Evolutionary conservation across 2,113 vertebrate species (phyloP).

Genomic region (Ondatra zibethicus): DNA sequence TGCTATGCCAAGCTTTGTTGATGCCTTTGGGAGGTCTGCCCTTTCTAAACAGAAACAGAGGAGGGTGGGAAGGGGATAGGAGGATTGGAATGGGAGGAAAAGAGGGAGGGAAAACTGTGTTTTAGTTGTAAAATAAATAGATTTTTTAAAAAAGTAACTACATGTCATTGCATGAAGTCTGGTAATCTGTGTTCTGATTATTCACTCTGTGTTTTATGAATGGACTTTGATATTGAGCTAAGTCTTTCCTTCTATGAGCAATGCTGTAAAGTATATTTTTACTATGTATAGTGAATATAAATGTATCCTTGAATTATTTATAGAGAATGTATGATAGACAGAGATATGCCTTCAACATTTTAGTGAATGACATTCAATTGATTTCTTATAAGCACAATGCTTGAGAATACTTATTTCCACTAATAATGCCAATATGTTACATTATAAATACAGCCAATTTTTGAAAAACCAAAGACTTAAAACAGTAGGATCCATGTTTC

Average conservation of each 20-base stretch:
- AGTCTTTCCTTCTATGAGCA: background rate
- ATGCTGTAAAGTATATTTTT: background rate
- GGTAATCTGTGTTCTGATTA: background rate
- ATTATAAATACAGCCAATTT: background rate
- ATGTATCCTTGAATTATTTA: background rate
- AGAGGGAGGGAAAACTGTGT: too few species aligned
- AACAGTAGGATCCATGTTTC: background rate
- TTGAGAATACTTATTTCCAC: background rate
- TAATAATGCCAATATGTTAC: background rate
- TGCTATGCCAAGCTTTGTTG: too few species aligned
- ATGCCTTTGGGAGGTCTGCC: too few species aligned
- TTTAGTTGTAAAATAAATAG: too few species aligned
- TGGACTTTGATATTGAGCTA: background rate
- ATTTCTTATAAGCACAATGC: background rate
- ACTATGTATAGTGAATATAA: background rate
- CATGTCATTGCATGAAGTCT: background rate
- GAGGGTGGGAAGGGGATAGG: too few species aligned
- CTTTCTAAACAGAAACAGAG: too few species aligned
- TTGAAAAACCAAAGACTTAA: background rate
- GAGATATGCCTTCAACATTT: background rate
- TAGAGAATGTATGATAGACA: background rate
- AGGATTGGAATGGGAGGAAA: too few species aligned
- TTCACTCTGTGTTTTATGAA: background rate
- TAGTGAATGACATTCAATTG: background rate
- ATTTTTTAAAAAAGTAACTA: background rate